A percentile compares a stretch with the other conserved stretches of the same genome.
Conservation (phyloP, 1,140 invertebrate species). For the Ylistrum balloti region DNA sequence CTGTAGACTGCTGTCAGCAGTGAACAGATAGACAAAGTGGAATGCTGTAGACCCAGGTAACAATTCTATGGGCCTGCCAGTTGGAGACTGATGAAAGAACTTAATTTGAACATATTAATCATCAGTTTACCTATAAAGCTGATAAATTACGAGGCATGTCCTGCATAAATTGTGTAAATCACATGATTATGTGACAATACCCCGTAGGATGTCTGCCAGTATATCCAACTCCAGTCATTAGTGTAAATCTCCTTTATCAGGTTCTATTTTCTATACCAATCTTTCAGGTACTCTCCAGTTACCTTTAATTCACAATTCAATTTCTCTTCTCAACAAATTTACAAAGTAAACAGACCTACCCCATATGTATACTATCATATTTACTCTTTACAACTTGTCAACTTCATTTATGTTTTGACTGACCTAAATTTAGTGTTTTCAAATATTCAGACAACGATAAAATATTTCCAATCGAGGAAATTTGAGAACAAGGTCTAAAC, state of each 20-base stretch:
- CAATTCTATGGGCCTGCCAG: too few species aligned
- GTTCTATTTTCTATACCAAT: too few species aligned
- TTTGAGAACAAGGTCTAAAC: background rate
- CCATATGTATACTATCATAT: conserved; percentile 23
- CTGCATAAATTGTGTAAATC: background rate
- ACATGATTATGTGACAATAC: background rate
- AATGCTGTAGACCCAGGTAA: too few species aligned
- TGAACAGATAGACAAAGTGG: too few species aligned
- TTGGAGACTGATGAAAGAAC: background rate
- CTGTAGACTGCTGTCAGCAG: too few species aligned
- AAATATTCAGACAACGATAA: conserved; percentile 5
- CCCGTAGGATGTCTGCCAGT: background rate
- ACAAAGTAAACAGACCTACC: conserved; percentile 38
- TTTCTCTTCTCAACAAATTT: conserved; percentile 19
- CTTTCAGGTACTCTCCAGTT: background rate
- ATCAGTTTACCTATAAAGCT: background rate
- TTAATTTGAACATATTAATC: background rate
- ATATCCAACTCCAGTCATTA: too few species aligned
- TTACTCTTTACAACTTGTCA: background rate
- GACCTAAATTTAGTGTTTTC: conserved; percentile 1
- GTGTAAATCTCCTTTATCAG: background rate
- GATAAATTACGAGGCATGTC: background rate
- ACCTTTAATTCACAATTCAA: background rate
- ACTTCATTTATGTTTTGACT: background rate
- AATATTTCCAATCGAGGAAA: background rate